Percentiles rank a stretch among this genome's conserved stretches.
phyloP scores from a whole-genome alignment of 2,113 vertebrate genomes.

The Xyrauchen texanus region DNA sequence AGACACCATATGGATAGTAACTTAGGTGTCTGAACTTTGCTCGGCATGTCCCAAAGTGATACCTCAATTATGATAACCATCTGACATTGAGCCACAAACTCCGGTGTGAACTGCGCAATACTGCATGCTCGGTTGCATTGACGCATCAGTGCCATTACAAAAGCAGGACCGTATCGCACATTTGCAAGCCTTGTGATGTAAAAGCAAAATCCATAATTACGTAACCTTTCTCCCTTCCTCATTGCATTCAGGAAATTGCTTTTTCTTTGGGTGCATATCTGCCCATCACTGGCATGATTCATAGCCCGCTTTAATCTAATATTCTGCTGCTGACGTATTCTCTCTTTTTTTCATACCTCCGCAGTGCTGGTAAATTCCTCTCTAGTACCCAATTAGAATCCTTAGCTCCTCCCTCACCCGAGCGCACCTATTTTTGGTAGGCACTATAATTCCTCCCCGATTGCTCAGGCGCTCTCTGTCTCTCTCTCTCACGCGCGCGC shows the following conservation, averaged over 20 bases:
- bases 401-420: conserved; percentile 46
- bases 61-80: neutral
- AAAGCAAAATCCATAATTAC: neutral
- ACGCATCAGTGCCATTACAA: no score
- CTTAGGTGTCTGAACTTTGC: no score
- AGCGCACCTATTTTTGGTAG: conserved; percentile 48
- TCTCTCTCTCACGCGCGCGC: conserved; percentile 42
- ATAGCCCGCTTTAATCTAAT: conserved; percentile 31
- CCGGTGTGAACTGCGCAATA: no score
- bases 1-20: neutral
- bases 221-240: neutral
- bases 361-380: conserved; percentile 63
- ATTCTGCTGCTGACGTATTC: conserved; percentile 51
- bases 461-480: conserved; percentile 45
- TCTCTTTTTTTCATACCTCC: conserved; percentile 43
- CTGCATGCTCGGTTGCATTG: no score
- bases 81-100: conserved; percentile 22
- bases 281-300: conserved; percentile 17
- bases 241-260: no score
- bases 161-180: neutral
- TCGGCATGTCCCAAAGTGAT: conserved; percentile 48
- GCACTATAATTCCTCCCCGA: conserved; percentile 47
- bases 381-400: conserved; percentile 54
- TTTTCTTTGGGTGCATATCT: neutral
- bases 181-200: neutral